Base-by-base conservation (phyloP, 2,888 invertebrate species). In the Caprella mutica region DNA sequence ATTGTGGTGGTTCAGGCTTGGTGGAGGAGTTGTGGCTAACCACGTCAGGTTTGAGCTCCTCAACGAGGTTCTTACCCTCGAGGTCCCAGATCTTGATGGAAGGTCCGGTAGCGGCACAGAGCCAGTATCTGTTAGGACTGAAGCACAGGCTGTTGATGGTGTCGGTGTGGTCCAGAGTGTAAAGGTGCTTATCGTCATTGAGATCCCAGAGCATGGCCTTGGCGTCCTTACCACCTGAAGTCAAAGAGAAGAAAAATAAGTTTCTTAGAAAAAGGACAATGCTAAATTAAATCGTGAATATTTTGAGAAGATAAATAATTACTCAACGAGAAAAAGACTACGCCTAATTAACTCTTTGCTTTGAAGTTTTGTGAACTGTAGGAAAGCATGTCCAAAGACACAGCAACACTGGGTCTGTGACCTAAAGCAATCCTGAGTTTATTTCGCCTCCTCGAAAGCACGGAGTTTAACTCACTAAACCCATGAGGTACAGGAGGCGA, bases 191-290 rank as follows among this genome's bases (percentile, higher is more conserved):
- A 77, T 94, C 96, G 73, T 98, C 98, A 75, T 97, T 97, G 73
- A 98, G 78, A 76, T 98, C 98, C 98, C 97, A 99, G 67, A 98
- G 79, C 88, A 98, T 92, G 9, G 97, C 97, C 77, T 94, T 93
- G 78, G 93, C 92, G 78, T 98, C 97, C 85, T 82, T 67, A 6
- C 40, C 39, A 6, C 30, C 33, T n/a, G 26, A 21, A 33, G 4
- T n/a, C 12, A 4, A 9, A 59, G 39, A 40, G 12, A 17, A 39
- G 1, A 5, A 29, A 39, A 26, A 27, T 33, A 12, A 33, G 35
- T 33, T 17, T 53, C 26, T 67, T 67, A 66, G 60, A 43, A 56
- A 59, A 58, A 26, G 1, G 24, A 35, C 12, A 29, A 8, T 40
- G n/a, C 21, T 1, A 42, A 24, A 29, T 30, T n/a, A n/a, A n/a